Conservation (phyloP, 2,113 vertebrate genomes). For the Tiliqua scincoides region DNA sequence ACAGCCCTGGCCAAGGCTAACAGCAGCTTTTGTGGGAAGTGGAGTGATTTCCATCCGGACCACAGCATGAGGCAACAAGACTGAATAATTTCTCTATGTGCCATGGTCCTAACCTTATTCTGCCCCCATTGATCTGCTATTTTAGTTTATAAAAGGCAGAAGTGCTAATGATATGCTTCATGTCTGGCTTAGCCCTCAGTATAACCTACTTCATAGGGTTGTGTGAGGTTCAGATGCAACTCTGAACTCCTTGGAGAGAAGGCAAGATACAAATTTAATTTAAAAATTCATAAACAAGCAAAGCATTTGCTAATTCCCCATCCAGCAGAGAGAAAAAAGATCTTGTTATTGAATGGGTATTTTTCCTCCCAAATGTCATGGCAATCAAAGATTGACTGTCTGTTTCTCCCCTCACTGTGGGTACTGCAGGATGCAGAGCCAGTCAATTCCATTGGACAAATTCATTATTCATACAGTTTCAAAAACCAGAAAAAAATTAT, state of each 20-base stretch:
- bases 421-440: conserved; percentile 31
- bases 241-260: not conserved
- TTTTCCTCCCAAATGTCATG: conserved; percentile 27
- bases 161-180: too few species aligned
- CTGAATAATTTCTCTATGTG: too few species aligned
- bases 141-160: too few species aligned
- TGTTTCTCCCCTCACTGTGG: not conserved
- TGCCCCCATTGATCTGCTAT: too few species aligned
- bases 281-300: not conserved
- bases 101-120: too few species aligned
- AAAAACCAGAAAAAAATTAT: conserved; percentile 47
- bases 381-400: conserved; percentile 40
- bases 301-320: not conserved
- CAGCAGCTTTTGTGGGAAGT: too few species aligned
- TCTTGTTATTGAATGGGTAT: not conserved
- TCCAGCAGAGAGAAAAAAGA: conserved; percentile 15
- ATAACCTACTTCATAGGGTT: not conserved
- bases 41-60: too few species aligned
- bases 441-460: conserved; percentile 43
- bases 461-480: conserved; percentile 51
- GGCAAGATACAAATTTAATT: not conserved
- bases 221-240: not conserved
- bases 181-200: not conserved
- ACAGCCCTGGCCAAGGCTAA: too few species aligned
- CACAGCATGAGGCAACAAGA: too few species aligned